Evolutionary conservation across 92 coral and sea anemone genomes (phyloP), one percentile per base, ranked within the genome.

Genomic region (Hydrozoanthus gracilis): DNA sequence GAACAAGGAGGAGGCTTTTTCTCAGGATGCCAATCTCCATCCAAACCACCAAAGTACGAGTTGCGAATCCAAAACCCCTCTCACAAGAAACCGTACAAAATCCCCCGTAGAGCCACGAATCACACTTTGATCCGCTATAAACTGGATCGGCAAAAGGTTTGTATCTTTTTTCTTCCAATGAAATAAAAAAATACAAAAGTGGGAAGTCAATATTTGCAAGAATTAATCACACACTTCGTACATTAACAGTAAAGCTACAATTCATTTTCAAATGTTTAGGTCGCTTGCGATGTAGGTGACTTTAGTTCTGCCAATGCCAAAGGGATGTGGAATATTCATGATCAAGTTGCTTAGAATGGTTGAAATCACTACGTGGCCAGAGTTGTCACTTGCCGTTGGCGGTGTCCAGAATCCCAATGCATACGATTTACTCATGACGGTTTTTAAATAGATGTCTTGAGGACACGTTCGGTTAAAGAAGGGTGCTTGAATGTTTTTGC

Each of bases 301-400:
- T 7, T 77, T n/a, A 4, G 50, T 77, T 69, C 15, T 52, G 3
- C 83, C 83, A 39, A 77, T 77, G 14, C 18, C 9, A 58, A 77
- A 77, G 39, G 44, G 13, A 20, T 77, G 17, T 15, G 83, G 83
- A n/a, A 35, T 10, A 9, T 52, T 76, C n/a, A n/a, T n/a, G n/a
- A n/a, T n/a, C 16, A 77, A 12, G 15, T 39, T 7, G 9, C 14
- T 8, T 9, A 69, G 83, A 27, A 55, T 14, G 5, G 83, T 86
- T 18, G 54, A 11, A 46, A 75, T 56, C 5, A 74, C 67, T 2
- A 86, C 11, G 14, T 58, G 27, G 17, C 73, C 88, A 8, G 88
- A 75, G 58, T 86, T 86, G 52, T 86, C 88, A 55, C 18, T 27
- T 2, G 88, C 88, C 2, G 12, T 48, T 20, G 88, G 88, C 46